Evolutionary conservation across 64 coral and sea anemone genomes (phyloP).

Genomic region (Montipora foliosa): DNA sequence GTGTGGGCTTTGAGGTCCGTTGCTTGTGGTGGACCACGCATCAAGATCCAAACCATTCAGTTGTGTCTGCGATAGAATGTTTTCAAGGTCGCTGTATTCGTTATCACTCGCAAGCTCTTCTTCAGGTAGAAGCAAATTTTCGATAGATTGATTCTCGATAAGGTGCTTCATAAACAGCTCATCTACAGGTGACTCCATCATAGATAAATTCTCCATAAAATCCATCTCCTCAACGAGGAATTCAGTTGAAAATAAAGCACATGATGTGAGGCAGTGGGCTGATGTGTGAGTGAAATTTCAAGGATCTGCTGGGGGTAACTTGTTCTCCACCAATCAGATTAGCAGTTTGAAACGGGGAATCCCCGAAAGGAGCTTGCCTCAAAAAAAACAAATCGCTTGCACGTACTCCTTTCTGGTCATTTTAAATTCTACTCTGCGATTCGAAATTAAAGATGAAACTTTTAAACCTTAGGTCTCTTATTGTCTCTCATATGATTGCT

Average conservation of each 20-base stretch:
- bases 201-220: not conserved
- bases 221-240: not conserved
- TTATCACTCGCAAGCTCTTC: not conserved
- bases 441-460: no score
- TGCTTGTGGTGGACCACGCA: not conserved
- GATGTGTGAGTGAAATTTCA: not conserved
- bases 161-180: not conserved
- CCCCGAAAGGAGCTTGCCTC: not conserved
- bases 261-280: not conserved
- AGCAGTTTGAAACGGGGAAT: conserved; percentile 32
- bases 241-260: not conserved
- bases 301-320: not conserved
- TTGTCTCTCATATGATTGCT: no score
- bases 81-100: not conserved
- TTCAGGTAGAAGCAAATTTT: not conserved
- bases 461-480: no score
- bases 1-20: conserved; percentile 9
- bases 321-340: conserved; percentile 1
- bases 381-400: not conserved
- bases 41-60: conserved; percentile 1
- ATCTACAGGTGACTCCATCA: not conserved
- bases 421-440: no score
- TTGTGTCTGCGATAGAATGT: conserved; percentile 4
- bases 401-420: not conserved
- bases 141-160: not conserved